Evolutionary conservation across 2,888 invertebrate genomes (phyloP).

Genomic region (Strigamia maritima): DNA sequence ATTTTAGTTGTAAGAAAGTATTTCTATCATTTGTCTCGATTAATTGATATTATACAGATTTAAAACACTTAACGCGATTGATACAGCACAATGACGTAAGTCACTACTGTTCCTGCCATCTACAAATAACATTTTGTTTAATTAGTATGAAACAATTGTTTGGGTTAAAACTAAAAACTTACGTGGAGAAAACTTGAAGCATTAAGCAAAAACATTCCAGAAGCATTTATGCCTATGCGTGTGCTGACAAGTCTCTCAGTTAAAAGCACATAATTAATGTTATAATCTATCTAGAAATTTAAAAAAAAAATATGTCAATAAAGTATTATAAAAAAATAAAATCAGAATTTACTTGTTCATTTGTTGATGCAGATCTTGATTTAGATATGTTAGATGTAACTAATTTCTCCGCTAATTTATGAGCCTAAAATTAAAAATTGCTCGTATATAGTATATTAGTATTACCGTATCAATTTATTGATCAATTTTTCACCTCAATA

Average conservation of each 20-base stretch:
- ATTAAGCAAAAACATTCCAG: not conserved
- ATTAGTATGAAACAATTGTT: no score
- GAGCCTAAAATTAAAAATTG: not conserved
- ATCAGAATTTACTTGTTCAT: no score
- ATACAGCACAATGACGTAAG: not conserved
- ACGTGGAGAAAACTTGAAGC: no score
- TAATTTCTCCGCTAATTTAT: not conserved
- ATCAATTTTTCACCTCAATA: no score
- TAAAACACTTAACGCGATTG: not conserved
- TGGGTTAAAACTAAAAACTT: no score
- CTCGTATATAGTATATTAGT: no score
- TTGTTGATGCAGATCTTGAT: not conserved
- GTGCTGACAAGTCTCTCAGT: not conserved
- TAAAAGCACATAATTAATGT: not conserved
- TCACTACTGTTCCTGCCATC: not conserved
- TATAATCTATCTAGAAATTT: not conserved
- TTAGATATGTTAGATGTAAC: not conserved
- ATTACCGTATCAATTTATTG: no score
- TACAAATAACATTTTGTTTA: no score
- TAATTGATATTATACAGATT: not conserved
- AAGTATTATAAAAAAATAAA: no score
- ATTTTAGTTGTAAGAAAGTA: no score
- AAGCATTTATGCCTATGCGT: not conserved
- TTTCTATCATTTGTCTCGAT: no score
- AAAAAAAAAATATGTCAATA: no score